These are phyloP conservation scores for Threskiornis aethiopicus DNA, from an alignment of 2,797 vertebrate genomes.

Conservation along the genomic window DNA sequence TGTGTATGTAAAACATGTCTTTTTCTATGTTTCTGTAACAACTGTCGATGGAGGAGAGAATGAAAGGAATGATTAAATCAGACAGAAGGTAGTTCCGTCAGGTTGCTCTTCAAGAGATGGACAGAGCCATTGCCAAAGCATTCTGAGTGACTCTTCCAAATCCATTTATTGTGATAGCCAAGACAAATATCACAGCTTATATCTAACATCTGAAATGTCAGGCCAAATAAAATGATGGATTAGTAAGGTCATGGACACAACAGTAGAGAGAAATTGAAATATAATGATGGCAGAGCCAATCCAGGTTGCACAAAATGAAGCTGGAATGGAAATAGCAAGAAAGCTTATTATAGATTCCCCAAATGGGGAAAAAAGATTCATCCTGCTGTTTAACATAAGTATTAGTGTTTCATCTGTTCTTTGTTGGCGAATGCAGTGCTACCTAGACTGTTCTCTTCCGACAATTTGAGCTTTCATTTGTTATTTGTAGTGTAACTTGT, in stretches of 20 bases:
- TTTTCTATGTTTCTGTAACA: background rate
- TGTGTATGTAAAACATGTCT: background rate
- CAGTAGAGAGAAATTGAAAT: conserved; percentile 36
- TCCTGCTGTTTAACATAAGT: background rate
- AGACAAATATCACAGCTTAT: conserved; percentile 56
- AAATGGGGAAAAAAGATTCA: background rate
- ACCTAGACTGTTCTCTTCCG: background rate
- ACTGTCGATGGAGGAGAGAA: background rate
- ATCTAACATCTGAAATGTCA: conserved; percentile 56
- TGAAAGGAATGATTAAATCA: background rate
- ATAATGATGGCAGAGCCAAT: background rate
- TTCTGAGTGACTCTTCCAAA: conserved; percentile 35
- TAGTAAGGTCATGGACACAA: conserved; percentile 48
- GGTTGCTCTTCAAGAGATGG: conserved; percentile 18
- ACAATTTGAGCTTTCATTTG: background rate
- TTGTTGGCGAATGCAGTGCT: background rate
- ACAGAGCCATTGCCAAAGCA: background rate
- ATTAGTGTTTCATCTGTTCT: conserved; percentile 13
- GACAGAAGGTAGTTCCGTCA: background rate
- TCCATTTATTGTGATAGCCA: conserved; percentile 32
- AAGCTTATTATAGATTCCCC: background rate
- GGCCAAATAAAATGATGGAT: conserved; percentile 51
- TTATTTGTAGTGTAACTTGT: background rate
- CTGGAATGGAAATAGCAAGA: background rate
- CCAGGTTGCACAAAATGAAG: background rate